These are phyloP conservation scores for Furcifer pardalis DNA, from an alignment of 2,797 vertebrate genomes.

Conservation along the genomic window DNA sequence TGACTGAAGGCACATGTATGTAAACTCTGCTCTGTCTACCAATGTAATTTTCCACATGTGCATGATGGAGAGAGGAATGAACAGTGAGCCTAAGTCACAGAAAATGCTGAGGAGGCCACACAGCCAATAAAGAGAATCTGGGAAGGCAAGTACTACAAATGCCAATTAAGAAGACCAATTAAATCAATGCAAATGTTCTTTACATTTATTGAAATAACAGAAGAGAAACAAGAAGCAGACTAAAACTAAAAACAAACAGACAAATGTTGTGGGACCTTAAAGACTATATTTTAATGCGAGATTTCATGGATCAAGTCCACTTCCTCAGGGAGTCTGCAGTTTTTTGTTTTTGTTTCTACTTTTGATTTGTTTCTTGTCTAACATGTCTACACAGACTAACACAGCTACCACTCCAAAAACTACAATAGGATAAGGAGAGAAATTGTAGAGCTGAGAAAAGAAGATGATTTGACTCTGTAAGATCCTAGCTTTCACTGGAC, in stretches of 20 bases:
- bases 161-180: background rate
- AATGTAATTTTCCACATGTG: background rate
- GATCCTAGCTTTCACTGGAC: background rate
- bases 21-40: background rate
- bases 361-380: no score
- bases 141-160: background rate
- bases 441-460: background rate
- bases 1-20: background rate
- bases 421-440: no score
- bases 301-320: no score
- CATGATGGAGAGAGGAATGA: background rate
- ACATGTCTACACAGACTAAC: no score
- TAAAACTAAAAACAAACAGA: no score
- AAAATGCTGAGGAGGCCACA: background rate
- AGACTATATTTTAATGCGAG: no score
- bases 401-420: no score
- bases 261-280: no score
- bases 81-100: background rate
- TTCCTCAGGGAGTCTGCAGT: no score
- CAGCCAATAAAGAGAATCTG: background rate
- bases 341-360: no score
- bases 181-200: background rate
- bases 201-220: background rate
- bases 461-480: no score
- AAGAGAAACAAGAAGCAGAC: no score